Percentiles rank a stretch among this genome's conserved stretches.
These are phyloP conservation scores for Mactromeris polynyma DNA, from an alignment of 2,888 invertebrate species.

Conservation along the genomic window DNA sequence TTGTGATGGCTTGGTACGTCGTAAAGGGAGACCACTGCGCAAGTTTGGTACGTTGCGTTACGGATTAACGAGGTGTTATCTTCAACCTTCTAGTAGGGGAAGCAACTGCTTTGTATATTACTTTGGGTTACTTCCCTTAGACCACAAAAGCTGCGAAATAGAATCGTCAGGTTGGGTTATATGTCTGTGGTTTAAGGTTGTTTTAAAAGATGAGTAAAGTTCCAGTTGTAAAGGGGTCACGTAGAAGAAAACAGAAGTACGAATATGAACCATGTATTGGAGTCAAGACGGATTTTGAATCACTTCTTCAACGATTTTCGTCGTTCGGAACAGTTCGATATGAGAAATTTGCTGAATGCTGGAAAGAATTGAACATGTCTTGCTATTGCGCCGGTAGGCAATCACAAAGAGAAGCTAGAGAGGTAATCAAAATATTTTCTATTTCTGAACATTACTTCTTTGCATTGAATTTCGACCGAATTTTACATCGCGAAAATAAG, in stretches of 20 bases:
- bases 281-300: slow-evolving; percentile 81
- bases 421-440: slow-evolving; percentile 69
- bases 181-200: background rate
- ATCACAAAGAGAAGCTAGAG: slow-evolving; percentile 80
- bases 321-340: slow-evolving; percentile 81
- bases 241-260: slow-evolving; percentile 32
- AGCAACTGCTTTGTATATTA: background rate
- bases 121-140: no score
- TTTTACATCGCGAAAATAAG: slow-evolving; percentile 15
- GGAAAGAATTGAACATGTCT: slow-evolving; percentile 81
- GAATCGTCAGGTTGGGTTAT: background rate
- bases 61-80: background rate
- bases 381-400: slow-evolving; percentile 80
- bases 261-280: slow-evolving; percentile 75
- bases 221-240: background rate
- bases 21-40: no score
- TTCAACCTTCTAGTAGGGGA: background rate
- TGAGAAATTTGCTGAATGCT: slow-evolving; percentile 82
- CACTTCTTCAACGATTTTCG: slow-evolving; percentile 78
- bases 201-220: background rate
- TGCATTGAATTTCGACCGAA: background rate
- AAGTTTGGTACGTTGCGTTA: background rate
- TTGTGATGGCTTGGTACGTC: no score
- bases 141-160: background rate
- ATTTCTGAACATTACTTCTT: background rate